Conservation (phyloP, 2,113 vertebrate genomes). For the Dromiciops gliroides region DNA sequence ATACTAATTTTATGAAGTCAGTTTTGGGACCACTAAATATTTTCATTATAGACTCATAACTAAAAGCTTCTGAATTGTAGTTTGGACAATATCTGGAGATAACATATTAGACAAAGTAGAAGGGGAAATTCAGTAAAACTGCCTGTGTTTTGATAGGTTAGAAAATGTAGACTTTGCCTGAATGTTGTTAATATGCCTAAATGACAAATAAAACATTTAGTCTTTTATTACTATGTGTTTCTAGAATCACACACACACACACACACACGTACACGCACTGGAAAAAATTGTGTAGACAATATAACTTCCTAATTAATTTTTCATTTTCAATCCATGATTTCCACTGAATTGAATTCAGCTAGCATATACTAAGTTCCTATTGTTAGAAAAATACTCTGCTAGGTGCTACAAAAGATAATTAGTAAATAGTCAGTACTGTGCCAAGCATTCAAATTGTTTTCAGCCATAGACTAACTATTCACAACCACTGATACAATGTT, state of each 20-base stretch:
- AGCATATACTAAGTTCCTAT: not conserved
- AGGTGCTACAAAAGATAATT: not conserved
- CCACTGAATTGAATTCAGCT: not conserved
- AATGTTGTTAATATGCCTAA: no score
- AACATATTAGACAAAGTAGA: no score
- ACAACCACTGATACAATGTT: no score
- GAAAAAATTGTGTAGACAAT: not conserved
- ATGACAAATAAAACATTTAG: no score
- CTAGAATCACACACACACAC: not conserved
- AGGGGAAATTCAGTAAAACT: no score
- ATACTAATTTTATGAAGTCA: not conserved
- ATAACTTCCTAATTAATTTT: not conserved
- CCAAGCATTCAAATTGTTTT: not conserved
- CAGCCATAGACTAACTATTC: no score
- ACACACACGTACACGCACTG: not conserved
- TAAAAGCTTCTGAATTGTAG: no score
- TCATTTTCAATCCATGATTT: not conserved
- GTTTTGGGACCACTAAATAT: not conserved
- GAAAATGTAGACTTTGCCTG: no score
- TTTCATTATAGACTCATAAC: not conserved
- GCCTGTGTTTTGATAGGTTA: no score
- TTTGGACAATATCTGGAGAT: no score
- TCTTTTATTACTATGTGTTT: not conserved
- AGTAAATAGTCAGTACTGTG: not conserved
- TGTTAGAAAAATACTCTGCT: not conserved